Conservation (phyloP, 2,888 invertebrate genomes). For the Cantharis rufa region DNA sequence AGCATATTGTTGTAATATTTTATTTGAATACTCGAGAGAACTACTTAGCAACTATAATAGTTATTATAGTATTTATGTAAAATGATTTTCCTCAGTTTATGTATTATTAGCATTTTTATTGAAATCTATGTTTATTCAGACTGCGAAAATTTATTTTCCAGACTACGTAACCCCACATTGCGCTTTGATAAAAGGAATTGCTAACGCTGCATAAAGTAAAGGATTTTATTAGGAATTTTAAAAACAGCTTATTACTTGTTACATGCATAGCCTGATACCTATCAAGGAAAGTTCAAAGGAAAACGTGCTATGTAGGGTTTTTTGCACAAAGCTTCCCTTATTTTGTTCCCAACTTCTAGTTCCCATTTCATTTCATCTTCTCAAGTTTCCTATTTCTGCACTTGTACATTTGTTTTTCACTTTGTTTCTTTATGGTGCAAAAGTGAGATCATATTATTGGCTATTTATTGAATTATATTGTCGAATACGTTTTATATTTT, state of each 20-base stretch:
- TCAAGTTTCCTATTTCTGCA: constrained; percentile 36
- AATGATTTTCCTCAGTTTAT: neutral
- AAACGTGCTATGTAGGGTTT: constrained; percentile 10
- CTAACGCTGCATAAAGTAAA: constrained; percentile 18
- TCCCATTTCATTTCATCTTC: constrained; percentile 35
- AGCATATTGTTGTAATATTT: neutral
- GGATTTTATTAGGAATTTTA: constrained; percentile 29
- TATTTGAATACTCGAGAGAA: neutral
- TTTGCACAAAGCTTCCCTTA: constrained; percentile 23
- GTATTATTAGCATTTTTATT: neutral
- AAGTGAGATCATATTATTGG: neutral
- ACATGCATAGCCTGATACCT: constrained; percentile 41
- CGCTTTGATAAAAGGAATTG: constrained; percentile 13
- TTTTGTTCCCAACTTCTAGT: constrained; percentile 30
- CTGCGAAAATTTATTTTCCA: neutral
- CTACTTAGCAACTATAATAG: neutral
- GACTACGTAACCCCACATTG: neutral
- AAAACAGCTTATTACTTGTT: constrained; percentile 41
- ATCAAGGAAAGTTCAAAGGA: constrained; percentile 39
- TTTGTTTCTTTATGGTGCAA: neutral
- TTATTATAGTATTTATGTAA: neutral
- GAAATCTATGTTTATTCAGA: neutral
- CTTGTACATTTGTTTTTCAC: constrained; percentile 34
- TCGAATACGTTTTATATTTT: too few relatives aligned
- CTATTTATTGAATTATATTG: too few relatives aligned